Conservation (phyloP, 1,140 invertebrate species). For the Zophobas atratus region DNA sequence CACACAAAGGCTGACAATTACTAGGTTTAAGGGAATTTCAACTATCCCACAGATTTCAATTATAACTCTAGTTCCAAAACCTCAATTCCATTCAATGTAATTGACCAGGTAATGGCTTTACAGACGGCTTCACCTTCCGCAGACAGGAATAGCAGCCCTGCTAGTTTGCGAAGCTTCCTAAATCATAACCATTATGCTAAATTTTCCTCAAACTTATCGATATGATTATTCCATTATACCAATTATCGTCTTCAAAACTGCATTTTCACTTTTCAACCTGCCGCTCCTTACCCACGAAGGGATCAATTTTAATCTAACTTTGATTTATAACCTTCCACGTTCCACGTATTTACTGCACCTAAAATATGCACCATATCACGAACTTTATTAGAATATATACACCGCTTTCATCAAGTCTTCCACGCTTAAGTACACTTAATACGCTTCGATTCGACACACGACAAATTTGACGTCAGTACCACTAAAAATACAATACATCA, state of each 20-base stretch:
- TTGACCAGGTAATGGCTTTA: constrained; percentile 68
- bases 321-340: too few relatives aligned
- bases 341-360: too few relatives aligned
- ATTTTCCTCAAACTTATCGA: constrained; percentile 47
- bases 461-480: too few relatives aligned
- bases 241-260: constrained; percentile 40
- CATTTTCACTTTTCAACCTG: neutral
- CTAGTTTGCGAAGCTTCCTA: constrained; percentile 55
- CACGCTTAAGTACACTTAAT: too few relatives aligned
- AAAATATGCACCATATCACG: too few relatives aligned
- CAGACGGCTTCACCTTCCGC: constrained; percentile 64
- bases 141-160: constrained; percentile 56
- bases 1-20: constrained; percentile 67
- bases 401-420: too few relatives aligned
- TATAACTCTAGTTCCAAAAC: constrained; percentile 66
- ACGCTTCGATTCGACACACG: too few relatives aligned
- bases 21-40: constrained; percentile 67
- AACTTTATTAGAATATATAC: too few relatives aligned
- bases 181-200: constrained; percentile 49
- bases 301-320: too few relatives aligned
- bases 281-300: neutral
- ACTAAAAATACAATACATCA: too few relatives aligned
- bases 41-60: constrained; percentile 68
- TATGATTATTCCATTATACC: constrained; percentile 41
- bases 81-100: constrained; percentile 67